Evolutionary conservation across 2,113 vertebrate genomes (phyloP), one percentile per base, ranked within the genome.

Genomic region (Podilymbus podiceps): DNA sequence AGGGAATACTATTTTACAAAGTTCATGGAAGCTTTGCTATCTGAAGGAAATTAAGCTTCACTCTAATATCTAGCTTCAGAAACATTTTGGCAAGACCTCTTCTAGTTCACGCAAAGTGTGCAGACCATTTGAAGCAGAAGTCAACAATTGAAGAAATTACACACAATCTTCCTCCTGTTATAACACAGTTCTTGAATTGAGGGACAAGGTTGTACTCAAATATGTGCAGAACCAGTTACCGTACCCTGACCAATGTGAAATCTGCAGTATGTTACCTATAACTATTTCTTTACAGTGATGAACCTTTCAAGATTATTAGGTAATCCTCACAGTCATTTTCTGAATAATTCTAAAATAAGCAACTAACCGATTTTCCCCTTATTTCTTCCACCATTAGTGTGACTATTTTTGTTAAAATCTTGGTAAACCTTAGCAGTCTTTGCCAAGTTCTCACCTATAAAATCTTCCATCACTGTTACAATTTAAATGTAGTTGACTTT

Each of bases 21-120:
- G 6, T 27, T 67, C 6, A 9, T 6, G 7, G n/a, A 27, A 68
- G 16, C 18, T 68, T 76, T 0, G 0, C 4, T 64, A 2, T 30
- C 14, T 44, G 35, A 67, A 50, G 12, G 56, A 93, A 94, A 46
- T 53, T 4, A 71, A 21, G 50, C 11, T 85, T 75, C 7, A 33
- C 6, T 3, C 7, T 55, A 38, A 63, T 62, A 47, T 9, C 8
- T 59, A 56, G 3, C 18, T 91, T 89, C 20, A 72, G 27, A 88
- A 73, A 53, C 3, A 8, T 44, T 85, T 82, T 47, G 85, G 15
- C 12, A 67, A 55, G 40, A 47, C 7, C 4, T 84, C 0, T 4
- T 79, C 47, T 58, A 58, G 12, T 47, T 69, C 8, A 9, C 35
- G 8, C 53, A 33, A 58, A 68, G 9, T 1, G 0, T 60, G 30